phyloP scores from a whole-genome alignment of 2,113 vertebrate genomes.

The Polypterus bichir region DNA sequence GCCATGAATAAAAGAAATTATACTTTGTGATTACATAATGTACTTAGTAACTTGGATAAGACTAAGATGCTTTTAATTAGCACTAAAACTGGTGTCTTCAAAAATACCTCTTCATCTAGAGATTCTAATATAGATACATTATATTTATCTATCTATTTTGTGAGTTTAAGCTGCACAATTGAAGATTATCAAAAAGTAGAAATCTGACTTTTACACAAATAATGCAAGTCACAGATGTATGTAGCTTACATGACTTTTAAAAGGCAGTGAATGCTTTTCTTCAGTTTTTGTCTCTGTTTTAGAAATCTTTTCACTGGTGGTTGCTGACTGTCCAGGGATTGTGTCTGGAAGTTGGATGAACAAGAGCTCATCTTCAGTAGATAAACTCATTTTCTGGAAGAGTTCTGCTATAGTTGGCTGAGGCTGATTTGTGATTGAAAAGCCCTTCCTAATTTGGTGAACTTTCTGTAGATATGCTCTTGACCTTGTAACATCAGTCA shows the following conservation, averaged over 20 bases:
- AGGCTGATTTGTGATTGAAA: slow-evolving; percentile 21
- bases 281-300: slow-evolving; percentile 29
- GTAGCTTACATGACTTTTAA: slow-evolving; percentile 31
- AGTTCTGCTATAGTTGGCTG: slow-evolving; percentile 32
- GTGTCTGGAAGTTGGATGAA: slow-evolving; percentile 57
- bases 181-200: too few relatives aligned
- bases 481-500: not conserved
- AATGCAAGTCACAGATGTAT: not conserved
- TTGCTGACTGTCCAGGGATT: slow-evolving; percentile 28
- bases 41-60: too few relatives aligned
- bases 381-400: slow-evolving; percentile 39
- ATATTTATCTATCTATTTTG: too few relatives aligned
- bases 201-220: not conserved
- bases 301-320: slow-evolving; percentile 15
- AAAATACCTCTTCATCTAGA: too few relatives aligned
- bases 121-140: too few relatives aligned
- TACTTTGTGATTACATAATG: too few relatives aligned
- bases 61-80: too few relatives aligned
- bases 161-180: too few relatives aligned
- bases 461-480: not conserved
- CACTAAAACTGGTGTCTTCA: too few relatives aligned
- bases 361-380: slow-evolving; percentile 42
- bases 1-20: too few relatives aligned
- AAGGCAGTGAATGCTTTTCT: slow-evolving; percentile 23
- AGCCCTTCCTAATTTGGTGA: not conserved